Conservation (phyloP, 2,888 invertebrate species). For the Eristalis pertinax region DNA sequence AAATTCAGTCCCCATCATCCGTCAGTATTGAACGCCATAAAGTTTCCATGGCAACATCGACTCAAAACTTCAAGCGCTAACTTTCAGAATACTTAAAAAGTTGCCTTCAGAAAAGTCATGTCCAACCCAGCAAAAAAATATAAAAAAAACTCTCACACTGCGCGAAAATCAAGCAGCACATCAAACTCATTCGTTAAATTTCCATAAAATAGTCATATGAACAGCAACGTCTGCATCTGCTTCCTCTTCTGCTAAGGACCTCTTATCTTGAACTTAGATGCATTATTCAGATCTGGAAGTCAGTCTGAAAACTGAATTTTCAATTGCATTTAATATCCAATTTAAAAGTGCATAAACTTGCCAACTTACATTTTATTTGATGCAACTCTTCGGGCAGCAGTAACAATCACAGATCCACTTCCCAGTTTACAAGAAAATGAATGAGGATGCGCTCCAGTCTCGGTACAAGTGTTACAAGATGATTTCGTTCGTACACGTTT, state of each 20-base stretch:
- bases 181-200: conserved; percentile 11
- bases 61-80: no score
- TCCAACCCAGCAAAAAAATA: no score
- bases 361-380: background rate
- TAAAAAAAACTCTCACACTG: background rate
- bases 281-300: conserved; percentile 22
- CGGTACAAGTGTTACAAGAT: conserved; percentile 4
- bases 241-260: background rate
- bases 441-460: conserved; percentile 10
- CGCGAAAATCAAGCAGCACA: conserved; percentile 27
- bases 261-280: conserved; percentile 1
- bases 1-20: no score
- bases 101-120: no score
- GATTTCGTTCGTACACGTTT: conserved; percentile 6
- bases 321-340: conserved; percentile 40
- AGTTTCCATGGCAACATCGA: no score
- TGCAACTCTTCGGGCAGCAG: background rate
- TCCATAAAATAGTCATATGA: background rate
- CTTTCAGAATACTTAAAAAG: no score
- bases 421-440: conserved; percentile 37
- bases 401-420: conserved; percentile 21
- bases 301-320: conserved; percentile 16
- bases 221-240: background rate
- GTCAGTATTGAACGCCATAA: no score
- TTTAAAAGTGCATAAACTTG: conserved; percentile 47